Base-by-base conservation (phyloP, 2,888 invertebrate genomes). In the Pristionchus entomophagus region DNA sequence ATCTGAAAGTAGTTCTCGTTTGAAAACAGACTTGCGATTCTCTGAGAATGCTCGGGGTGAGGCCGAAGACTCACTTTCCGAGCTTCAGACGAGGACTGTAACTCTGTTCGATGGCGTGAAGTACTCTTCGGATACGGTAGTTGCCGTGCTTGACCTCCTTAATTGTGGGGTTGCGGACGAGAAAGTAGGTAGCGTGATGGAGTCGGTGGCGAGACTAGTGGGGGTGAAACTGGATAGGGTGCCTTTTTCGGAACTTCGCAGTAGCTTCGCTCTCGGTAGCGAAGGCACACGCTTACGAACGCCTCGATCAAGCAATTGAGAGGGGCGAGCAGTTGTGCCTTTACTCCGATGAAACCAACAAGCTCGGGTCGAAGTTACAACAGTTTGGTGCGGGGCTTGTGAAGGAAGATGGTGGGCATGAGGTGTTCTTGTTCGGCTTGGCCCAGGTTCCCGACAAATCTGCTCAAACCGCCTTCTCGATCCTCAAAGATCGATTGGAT, bases 141-240 rank as follows among this genome's bases (percentile, higher is more conserved):
- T n/a, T n/a, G n/a, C n/a, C n/a, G n/a, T n/a, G n/a, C n/a, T n/a
- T n/a, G n/a, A n/a, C n/a, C n/a, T n/a, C n/a, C n/a, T n/a, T n/a
- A n/a, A n/a, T n/a, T n/a, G n/a, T n/a, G 56, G 56, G 22, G 81
- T 81, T 17, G 51, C 81, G n/a, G 81, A 81, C n/a, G 81, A 81
- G 81, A 51, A 53, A 81, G 29, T 81, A 14, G 53, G 53, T 10
- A 0, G 35, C 32, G 81, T 81, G 81, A 53, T 81, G 81, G 53
- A 81, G 22, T 32, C 53, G 38, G 56, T 81, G 32, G 51, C 81
- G 51, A 81, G 35, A n/a, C n/a, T 81, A n/a, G 26, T 49, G 22
- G 80, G 80, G 53, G 32, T 41, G 17, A 51, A 80, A 32, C 80
- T 80, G 53, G 80, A 80, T 32, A 32, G 35, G 32, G 80, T 80